Evolutionary conservation across 2,888 invertebrate species (phyloP).

Genomic region (Balanococcus diminutus): DNA sequence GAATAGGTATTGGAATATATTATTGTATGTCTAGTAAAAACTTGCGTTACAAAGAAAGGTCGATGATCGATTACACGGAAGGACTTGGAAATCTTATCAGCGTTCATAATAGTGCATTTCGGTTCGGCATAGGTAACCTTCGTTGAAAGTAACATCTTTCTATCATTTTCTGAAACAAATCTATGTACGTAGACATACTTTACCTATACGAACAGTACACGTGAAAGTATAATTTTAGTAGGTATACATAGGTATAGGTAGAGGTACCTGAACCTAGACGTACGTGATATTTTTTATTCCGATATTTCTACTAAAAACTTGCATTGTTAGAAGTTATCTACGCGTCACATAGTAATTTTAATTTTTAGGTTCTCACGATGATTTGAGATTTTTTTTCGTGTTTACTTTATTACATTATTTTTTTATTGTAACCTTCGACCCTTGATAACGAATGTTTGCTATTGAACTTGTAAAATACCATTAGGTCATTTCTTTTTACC

Average conservation of each 20-base stretch:
- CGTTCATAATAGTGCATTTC: no score
- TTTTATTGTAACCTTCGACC: background rate
- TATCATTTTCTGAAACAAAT: background rate
- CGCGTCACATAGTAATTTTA: background rate
- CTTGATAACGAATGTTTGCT: background rate
- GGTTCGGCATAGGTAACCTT: background rate
- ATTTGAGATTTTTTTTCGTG: background rate
- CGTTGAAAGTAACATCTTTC: background rate
- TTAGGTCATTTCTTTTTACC: background rate
- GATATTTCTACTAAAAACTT: background rate
- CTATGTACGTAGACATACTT: no score
- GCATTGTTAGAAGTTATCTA: no score
- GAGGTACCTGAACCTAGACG: no score
- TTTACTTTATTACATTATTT: background rate
- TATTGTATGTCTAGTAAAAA: background rate
- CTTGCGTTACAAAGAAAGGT: background rate
- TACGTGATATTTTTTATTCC: background rate
- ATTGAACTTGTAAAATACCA: background rate
- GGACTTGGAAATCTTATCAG: conserved; percentile 13
- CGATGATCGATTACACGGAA: conserved; percentile 14
- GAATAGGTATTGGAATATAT: background rate
- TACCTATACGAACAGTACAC: background rate
- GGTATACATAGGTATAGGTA: no score
- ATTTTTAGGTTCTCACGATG: background rate
- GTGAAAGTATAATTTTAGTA: background rate